Base-by-base conservation (phyloP, 2,797 vertebrate species). In the Ptychobarbus kaznakovi region DNA sequence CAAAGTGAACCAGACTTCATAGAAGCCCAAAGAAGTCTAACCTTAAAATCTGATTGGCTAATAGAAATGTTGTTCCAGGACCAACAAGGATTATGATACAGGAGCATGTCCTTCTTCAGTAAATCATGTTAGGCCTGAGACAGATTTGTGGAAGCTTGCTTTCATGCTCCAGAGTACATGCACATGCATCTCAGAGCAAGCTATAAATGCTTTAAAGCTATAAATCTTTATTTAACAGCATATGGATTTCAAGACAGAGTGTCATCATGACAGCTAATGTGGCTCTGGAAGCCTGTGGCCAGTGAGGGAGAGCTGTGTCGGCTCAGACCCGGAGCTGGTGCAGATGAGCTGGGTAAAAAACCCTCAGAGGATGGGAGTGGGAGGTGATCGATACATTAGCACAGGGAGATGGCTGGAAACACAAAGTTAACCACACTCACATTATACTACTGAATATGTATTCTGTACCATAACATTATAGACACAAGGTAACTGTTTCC, bases 401-500 rank as follows among this genome's bases (percentile, higher is more conserved):
- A 49, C 35, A 65, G 28, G 12, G 13, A 61, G 11, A 73, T 1
- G 5, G 28, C 49, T 32, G 28, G 49, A 61, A 77, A 77, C 74
- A 58, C 25, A 20, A 76, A 76, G 20, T 76, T 58, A 56, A 56
- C 32, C 51, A 76, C 72, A 82, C 72, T 40, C 42, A 51, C 70
- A 85, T 73, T 85, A 85, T 88, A 73, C 77, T 69, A 78, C 78
- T 49, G 58, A 51, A 56, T 81, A 32, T 32, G 32, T 32, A 32
- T 32, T 68, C 75, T 76, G 79, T 70, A 80, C 11, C 32, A 77
- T 58, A 38, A 5, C 5, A 56, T 40, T 76, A 77, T 4, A 90
- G 91, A 92, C 90, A 91, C 88, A 89, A 85, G 84, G 88, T n/a
- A 85, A 92, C 89, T 91, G 90, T 91, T 91, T 91, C 86, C 91